Conservation (phyloP, 2,797 vertebrate genomes). For the Graptemys geographica region DNA sequence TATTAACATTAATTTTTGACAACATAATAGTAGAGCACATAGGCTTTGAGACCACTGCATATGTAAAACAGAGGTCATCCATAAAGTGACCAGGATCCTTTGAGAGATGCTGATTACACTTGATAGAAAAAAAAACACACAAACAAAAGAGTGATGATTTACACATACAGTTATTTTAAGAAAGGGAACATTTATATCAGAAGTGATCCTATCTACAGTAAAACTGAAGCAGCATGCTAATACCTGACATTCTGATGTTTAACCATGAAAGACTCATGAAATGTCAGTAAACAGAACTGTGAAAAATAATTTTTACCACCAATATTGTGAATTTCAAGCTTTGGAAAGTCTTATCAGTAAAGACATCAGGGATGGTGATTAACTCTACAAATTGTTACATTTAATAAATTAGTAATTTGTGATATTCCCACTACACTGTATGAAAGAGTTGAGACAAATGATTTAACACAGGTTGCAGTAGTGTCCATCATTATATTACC, state of each 20-base stretch:
- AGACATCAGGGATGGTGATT: not conserved
- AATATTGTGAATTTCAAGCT: not conserved
- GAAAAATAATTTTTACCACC: not conserved
- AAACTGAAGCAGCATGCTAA: not conserved
- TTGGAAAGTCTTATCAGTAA: not conserved
- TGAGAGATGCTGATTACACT: not conserved
- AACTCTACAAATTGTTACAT: not conserved
- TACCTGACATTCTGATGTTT: not conserved
- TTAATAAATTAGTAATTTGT: not conserved
- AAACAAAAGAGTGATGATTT: not conserved
- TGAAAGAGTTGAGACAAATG: not conserved
- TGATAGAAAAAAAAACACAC: not conserved
- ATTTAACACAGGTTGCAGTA: not conserved
- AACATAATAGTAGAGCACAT: not conserved
- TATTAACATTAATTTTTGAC: not conserved
- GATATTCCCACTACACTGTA: not conserved
- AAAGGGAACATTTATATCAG: not conserved
- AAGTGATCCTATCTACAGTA: not conserved
- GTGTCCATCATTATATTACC: not conserved
- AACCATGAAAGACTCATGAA: not conserved
- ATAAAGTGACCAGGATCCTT: not conserved
- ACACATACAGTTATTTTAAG: not conserved
- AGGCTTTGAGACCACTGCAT: not conserved
- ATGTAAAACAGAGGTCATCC: not conserved
- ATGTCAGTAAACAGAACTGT: no score